Evolutionary conservation across 2,888 invertebrate genomes (phyloP), one percentile per base, ranked within the genome.

Genomic region (Trichogramma dendrolimi): DNA sequence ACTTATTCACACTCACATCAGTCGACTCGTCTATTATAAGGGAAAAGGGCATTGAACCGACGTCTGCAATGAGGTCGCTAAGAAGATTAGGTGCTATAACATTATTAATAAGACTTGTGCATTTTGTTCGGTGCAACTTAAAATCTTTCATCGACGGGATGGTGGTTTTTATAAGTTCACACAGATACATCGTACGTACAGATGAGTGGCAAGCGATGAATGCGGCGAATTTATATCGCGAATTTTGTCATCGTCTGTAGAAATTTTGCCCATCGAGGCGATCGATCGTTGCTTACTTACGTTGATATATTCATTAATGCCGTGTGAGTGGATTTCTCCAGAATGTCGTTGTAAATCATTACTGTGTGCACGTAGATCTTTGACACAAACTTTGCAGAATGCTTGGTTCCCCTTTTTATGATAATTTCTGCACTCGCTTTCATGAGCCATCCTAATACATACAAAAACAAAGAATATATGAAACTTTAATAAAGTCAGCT

Each of bases 1-100:
- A 67, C 55, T 70, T 68, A 1, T 48, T 14, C 4, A 60, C 54
- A 6, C 63, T 64, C 0, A 69, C 58, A 59, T 65, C 65, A 4
- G 68, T 68, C 4, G 65, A 67, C 39, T 69, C 68, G 44, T 70
- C 67, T 4, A 70, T 44, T 5, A 68, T 67, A 7, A 69, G 49
- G 0, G 67, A 64, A 55, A 47, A 59, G n/a, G 38, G 8, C 50
- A 54, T 50, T 14, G 44, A 42, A 1, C 59, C 59, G 11, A 60
- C 40, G 42, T 62, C 59, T 7, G 14, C 8, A 6, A 62, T 44
- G 5, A 62, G 27, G 5, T 62, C 55, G 11, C 40, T 55, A 4
- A 59, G 42, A 10, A 58, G 7, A 52, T 56, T 60, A 44, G 61
- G 58, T 14, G 64, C 58, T 14, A 64, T 48, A 1, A 58, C 54